Evolutionary conservation across 64 coral and sea anemone species (phyloP), one percentile per base, ranked within the genome.

Genomic region (Montipora efflorescens): DNA sequence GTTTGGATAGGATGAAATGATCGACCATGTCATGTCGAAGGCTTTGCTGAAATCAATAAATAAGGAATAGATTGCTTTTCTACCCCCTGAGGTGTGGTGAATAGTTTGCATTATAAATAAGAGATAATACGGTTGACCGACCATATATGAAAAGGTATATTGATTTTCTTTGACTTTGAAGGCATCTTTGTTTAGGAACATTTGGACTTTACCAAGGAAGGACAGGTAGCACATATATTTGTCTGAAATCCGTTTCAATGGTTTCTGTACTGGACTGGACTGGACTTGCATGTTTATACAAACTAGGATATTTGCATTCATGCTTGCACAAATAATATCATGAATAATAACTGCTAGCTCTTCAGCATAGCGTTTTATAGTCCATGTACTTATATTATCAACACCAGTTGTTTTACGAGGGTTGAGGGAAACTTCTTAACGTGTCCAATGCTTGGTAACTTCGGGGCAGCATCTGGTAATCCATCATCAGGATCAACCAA

Each of bases 371-470:
- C 50, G 66, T 62, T 88, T 88, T 0, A 79, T 22, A 12, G 72
- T 15, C 62, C 75, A 93, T 0, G 76, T 49, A 50, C 53, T 43
- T 0, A 79, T 87, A 7, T 86, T 58, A 44, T 93, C 66, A 4
- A 44, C 0, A 1, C 91, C 82, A 14, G 91, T 93, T 93, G 73
- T 58, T 79, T 19, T 36, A 36, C 36, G 36, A 36, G 0, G 36
- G 74, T 5, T 0, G 67, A 67, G 1, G 76, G 67, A 9, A 94
- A 61, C 16, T 8, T 25, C 25, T 94, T 89, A 0, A 89, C 64
- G 13, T 89, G 92, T 3, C 67, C 78, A n/a, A 84, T 88, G n/a
- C 48, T 81, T 43, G 86, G 66, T 11, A 94, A 43, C 14, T 4
- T 0, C 2, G 78, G 49, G 15, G 67, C 44, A 51, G 18, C 2